A percentile compares a stretch with the other conserved stretches of the same genome.
Evolutionary conservation across 64 coral and sea anemone genomes (phyloP).

Genomic region (Stylophora pistillata): DNA sequence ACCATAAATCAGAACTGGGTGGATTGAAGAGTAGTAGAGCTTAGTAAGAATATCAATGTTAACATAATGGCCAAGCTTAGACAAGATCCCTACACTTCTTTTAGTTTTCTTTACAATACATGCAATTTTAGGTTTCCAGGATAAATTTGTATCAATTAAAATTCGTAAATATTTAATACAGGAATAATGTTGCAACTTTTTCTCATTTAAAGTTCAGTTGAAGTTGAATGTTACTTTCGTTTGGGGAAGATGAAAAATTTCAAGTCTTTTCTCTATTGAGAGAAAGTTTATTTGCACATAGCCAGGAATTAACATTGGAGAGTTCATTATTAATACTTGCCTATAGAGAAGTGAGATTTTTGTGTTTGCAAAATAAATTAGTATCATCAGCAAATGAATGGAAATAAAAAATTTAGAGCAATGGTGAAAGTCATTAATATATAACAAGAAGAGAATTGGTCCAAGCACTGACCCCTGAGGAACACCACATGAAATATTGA

Average conservation of each 20-base stretch:
- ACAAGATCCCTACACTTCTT: conserved; percentile 13
- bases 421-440: too few species aligned
- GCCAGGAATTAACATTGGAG: background rate
- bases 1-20: conserved; percentile 18
- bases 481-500: background rate
- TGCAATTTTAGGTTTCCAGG: conserved; percentile 39
- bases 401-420: background rate
- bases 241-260: too few species aligned
- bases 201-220: background rate
- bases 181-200: background rate
- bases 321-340: background rate
- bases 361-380: background rate
- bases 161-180: background rate
- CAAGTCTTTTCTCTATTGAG: background rate
- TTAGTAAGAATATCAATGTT: conserved; percentile 24
- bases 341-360: background rate
- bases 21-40: too few species aligned
- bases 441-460: too few species aligned
- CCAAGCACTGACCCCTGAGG: too few species aligned
- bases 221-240: too few species aligned
- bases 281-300: background rate
- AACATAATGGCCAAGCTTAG: conserved; percentile 32
- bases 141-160: too few species aligned
- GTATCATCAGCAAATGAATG: background rate
- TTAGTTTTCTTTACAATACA: conserved; percentile 34